Evolutionary conservation across 2,113 vertebrate species (phyloP).

Genomic region (Oreotrochilus melanogaster): DNA sequence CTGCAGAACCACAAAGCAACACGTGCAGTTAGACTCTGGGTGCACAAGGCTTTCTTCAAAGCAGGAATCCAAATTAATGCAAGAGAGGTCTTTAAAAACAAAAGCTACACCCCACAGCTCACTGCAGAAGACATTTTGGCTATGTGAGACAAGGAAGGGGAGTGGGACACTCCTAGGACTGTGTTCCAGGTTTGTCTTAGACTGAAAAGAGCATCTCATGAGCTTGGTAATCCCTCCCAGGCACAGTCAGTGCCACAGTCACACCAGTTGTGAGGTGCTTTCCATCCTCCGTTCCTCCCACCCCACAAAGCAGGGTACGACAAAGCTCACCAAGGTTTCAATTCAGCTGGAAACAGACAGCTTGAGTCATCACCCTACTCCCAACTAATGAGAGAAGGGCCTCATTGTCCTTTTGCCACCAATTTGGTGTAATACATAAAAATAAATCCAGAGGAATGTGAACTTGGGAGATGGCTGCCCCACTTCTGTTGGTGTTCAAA

Average conservation of each 20-base stretch:
- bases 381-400: not conserved
- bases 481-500: not conserved
- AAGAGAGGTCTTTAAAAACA: not conserved
- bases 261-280: not conserved
- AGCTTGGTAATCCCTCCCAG: not conserved
- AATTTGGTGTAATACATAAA: not conserved
- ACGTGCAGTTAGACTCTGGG: not conserved
- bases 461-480: not conserved
- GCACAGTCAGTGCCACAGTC: not conserved
- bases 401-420: not conserved
- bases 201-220: not conserved
- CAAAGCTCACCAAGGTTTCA: not conserved
- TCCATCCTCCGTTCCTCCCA: not conserved
- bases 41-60: slow-evolving; percentile 24
- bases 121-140: not conserved
- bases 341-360: not conserved
- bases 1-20: slow-evolving; percentile 45
- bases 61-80: slow-evolving; percentile 53
- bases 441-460: not conserved
- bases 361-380: not conserved
- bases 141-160: not conserved
- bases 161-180: not conserved
- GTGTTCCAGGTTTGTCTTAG: not conserved
- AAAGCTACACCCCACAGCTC: slow-evolving; percentile 13
- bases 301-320: not conserved